Base-by-base conservation (phyloP, 1,140 invertebrate species). In the Drosophila equinoxialis region DNA sequence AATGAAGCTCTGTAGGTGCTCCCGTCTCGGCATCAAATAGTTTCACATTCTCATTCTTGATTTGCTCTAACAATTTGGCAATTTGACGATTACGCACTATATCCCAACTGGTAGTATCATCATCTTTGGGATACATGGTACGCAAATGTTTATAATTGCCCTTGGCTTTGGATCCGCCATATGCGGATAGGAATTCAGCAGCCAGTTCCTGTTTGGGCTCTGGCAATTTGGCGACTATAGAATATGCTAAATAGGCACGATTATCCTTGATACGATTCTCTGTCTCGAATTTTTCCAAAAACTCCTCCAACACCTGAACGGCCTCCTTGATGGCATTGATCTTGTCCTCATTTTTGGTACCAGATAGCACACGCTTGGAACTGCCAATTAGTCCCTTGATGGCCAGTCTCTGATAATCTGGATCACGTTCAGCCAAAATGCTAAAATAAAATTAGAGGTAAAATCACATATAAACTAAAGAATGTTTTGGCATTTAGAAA, bases 111-210 rank as follows among this genome's bases (percentile, higher is more conserved):
- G 94, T 94, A 20, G 92, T 92, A 20, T 93, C 93, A 48, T 92
- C 92, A 13, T 93, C 93, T 30, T 91, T 92, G 64, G 93, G 93
- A 6, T 91, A 77, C 37, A 95, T 93, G 0, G 94, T 95, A 6
- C 95, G 92, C 48, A 95, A 91, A 39, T 94, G 93, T 80, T 95
- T 95, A 80, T 95, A 95, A 64, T 95, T 94, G 5, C 94, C 94
- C 35, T 93, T 93, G 6, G 94, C 94, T 39, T 92, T 93, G 14
- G 77, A 39, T 4, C 91, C 91, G 7, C 86, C 86, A 67, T 92
- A 92, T 10, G 81, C 86, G 6, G 68, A 67, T 11, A 92, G 65
- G 61, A 92, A 92, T 30, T 79, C 80, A 1, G 41, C 68, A 1
- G 79, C 79, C 60, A 93, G 41, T 41, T 92, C 87, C 17, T 92